phyloP scores from a whole-genome alignment of 1,140 invertebrate species.

The Lanistes nyassanus region DNA sequence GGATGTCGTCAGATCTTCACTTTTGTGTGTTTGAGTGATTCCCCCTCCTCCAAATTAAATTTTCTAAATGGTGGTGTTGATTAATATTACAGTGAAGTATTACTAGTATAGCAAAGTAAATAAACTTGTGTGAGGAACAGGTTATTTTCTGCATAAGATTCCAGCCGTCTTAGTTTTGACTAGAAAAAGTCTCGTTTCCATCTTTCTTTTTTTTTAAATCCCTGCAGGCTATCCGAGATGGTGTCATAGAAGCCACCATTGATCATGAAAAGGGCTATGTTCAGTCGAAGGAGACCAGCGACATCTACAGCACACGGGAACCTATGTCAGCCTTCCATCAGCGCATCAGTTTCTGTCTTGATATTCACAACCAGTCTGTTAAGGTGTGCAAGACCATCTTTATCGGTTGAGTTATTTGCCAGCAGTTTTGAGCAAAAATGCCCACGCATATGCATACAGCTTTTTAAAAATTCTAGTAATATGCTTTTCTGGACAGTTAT shows the following conservation, averaged over 20 bases:
- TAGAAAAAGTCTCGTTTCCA: neutral
- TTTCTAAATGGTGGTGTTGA: too few species aligned
- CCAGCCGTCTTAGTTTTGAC: neutral
- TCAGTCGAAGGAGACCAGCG: slow-evolving; percentile 95
- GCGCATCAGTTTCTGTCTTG: slow-evolving; percentile 96
- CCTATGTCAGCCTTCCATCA: slow-evolving; percentile 98
- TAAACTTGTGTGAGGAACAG: too few species aligned
- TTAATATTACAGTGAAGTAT: too few species aligned
- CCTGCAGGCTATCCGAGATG: slow-evolving; percentile 98
- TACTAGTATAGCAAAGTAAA: too few species aligned
- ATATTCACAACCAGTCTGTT: slow-evolving; percentile 94
- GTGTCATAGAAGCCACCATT: slow-evolving; percentile 96
- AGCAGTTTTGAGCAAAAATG: neutral
- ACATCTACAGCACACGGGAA: slow-evolving; percentile 97
- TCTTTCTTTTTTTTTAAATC: slow-evolving; percentile 32
- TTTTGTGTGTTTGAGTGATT: too few species aligned
- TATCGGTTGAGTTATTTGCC: neutral
- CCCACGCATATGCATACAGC: neutral
- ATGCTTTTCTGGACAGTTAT: slow-evolving; percentile 2
- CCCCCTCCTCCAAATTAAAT: too few species aligned
- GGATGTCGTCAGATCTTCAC: too few species aligned
- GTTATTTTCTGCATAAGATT: too few species aligned
- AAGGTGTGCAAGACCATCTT: slow-evolving; percentile 61
- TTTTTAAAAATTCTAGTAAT: neutral
- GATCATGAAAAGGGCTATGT: slow-evolving; percentile 96